Percentiles rank a stretch among this genome's conserved stretches.
These are phyloP conservation scores for Tenthredo mesomela DNA, from an alignment of 2,888 invertebrate species.

Conservation along the genomic window DNA sequence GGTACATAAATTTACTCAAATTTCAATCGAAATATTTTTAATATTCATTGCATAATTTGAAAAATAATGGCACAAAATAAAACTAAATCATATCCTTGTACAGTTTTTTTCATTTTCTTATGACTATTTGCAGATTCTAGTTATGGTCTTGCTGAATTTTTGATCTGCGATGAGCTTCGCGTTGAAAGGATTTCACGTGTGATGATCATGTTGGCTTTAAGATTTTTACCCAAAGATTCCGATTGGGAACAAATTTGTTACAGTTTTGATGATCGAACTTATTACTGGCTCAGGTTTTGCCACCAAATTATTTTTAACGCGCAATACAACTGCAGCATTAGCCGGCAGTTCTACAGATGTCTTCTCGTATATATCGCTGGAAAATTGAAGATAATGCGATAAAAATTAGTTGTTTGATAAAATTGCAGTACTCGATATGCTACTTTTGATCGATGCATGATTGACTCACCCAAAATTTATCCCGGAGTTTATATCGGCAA, in stretches of 20 bases:
- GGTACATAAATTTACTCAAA: background rate
- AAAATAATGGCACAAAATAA: background rate
- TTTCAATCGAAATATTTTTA: background rate
- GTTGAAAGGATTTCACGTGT: no score
- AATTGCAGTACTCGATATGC: no score
- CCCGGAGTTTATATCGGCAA: constrained; percentile 56
- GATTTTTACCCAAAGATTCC: no score
- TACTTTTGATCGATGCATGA: background rate
- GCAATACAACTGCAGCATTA: constrained; percentile 36
- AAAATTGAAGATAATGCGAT: background rate
- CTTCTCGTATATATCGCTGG: constrained; percentile 1
- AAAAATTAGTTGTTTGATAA: background rate
- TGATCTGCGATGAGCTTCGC: no score
- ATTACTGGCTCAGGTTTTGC: no score
- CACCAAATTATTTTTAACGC: no score
- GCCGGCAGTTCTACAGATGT: background rate
- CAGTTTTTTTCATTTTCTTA: background rate
- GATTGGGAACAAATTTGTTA: no score
- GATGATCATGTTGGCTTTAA: no score
- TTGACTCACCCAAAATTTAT: constrained; percentile 36
- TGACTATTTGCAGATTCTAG: background rate
- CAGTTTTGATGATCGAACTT: no score
- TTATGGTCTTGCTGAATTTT: no score
- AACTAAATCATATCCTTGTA: background rate
- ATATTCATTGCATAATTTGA: background rate